Base-by-base conservation (phyloP, 2,113 vertebrate species). In the Phodopus roborovskii region DNA sequence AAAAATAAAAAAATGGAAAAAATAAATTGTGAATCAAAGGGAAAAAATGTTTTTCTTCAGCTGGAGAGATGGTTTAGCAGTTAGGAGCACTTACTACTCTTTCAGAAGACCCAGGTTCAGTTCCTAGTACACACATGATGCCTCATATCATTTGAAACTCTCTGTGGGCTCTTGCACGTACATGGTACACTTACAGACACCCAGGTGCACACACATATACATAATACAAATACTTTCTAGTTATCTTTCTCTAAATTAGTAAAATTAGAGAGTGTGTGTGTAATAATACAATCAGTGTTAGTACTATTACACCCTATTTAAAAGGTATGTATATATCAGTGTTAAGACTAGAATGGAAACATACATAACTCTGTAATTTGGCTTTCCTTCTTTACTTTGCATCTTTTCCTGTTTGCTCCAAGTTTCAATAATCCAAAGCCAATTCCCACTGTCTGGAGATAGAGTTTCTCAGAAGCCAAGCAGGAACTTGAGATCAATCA, bases 271-370 rank as follows among this genome's bases (percentile, higher is more conserved):
- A 0, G 13, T 0, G 28, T 2, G 28, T 2, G 8, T 7, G 7
- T 87, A 95, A 88, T 28, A 71, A 56, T 77, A 4, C 74, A 60
- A 10, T 90, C 58, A 85, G 28, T 60, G 58, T 81, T 82, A 50
- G 26, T 16, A 36, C 5, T 58, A 9, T 48, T 73, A 33, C 92
- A 87, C 5, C 20, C 56, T 60, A 30, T 39, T 93, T 73, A 87
- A 93, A 95, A 92, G 48, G 56, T 68, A 36, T 16, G n/a, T 91
- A 50, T 42, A 42, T 70, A 75, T 48, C 79, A 73, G 92, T 26
- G 78, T 36, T 81, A 68, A 68, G 36, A 36, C 30, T 2, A 53
- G 24, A 90, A 66, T 68, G 81, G 50, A 58, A 77, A 16, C 26
- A 26, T 48, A 16, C 26, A 26, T 48, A 74, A 48, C n/a, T 87